phyloP scores from a whole-genome alignment of 2,797 vertebrate genomes.

The Periophthalmus magnuspinnatus region DNA sequence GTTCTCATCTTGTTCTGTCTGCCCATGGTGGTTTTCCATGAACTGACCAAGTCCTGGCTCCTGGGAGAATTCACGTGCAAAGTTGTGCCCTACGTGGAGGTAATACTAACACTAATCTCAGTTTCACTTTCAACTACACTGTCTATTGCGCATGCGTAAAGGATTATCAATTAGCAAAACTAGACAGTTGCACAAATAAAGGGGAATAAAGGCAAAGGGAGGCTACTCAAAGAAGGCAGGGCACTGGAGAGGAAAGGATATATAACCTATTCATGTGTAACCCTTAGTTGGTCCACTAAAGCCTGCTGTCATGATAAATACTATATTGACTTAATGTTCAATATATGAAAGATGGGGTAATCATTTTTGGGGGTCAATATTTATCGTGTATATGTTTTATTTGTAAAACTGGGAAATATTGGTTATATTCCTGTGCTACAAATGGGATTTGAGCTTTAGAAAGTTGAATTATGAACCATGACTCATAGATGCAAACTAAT shows the following conservation, averaged over 20 bases:
- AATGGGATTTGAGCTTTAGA: too few relatives aligned
- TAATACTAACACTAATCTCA: constrained; percentile 57
- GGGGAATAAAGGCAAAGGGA: not conserved
- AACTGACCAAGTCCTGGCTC: constrained; percentile 95
- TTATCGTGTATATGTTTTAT: too few relatives aligned
- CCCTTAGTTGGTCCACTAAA: too few relatives aligned
- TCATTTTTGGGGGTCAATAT: too few relatives aligned
- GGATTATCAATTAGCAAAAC: not conserved
- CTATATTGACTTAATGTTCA: too few relatives aligned
- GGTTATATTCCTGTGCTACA: too few relatives aligned
- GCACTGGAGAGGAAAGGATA: not conserved
- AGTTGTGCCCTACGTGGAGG: constrained; percentile 96
- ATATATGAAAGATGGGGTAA: too few relatives aligned
- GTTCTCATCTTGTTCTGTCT: constrained; percentile 93
- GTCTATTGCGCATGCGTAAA: constrained; percentile 1
- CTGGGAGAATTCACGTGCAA: constrained; percentile 96
- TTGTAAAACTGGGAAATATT: too few relatives aligned
- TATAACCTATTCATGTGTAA: too few relatives aligned
- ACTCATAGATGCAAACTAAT: too few relatives aligned
- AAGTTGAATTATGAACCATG: too few relatives aligned
- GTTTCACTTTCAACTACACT: not conserved
- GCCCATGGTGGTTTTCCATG: constrained; percentile 94
- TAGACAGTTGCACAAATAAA: not conserved
- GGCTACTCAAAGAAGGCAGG: not conserved
- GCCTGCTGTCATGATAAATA: too few relatives aligned